Base-by-base conservation (phyloP, 2,888 invertebrate genomes). In the Chrysolina oricalcia region DNA sequence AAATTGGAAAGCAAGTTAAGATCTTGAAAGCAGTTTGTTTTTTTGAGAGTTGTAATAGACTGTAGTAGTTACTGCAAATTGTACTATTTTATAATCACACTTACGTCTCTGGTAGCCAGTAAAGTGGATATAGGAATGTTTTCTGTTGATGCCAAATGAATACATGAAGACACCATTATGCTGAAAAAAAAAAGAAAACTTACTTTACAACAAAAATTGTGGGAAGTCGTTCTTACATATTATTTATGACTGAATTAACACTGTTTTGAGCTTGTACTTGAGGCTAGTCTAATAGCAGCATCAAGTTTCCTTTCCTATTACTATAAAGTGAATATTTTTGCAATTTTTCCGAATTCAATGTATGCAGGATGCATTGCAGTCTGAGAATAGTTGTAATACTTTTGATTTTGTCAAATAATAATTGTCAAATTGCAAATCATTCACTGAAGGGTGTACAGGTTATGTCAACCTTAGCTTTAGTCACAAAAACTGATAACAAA, bases 91-190 rank as follows among this genome's bases (percentile, higher is more conserved):
- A 35, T 6, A 35, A 35, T 35, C 35, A 6, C 65, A 81, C 81
- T 81, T 80, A 87, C 88, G 83, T 86, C 85, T 83, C 83, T 86
- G 74, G 81, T 82, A 81, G 83, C 86, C 63, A 86, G 74, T 78
- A 87, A 79, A 74, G 81, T 84, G 67, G 83, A 80, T 72, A 86
- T 83, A 81, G 87, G 87, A 86, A 87, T 87, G 81, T 86, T 85
- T 62, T 85, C 81, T 66, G 83, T 80, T 72, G 84, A 81, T 50
- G 81, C 80, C 75, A 88, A 78, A 83, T 88, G 87, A 78, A 80
- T 84, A 82, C 88, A 87, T 68, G 83, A 82, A 78, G 83, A 76
- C 62, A 74, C 79, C 83, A 83, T 84, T 75, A 72, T 78, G 66
- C 77, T 77, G 77, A 65, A 76, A 72, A 70, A 66, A 72, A 74